These are phyloP conservation scores for Galleria mellonella DNA, from an alignment of 1,140 invertebrate species.

Conservation along the genomic window DNA sequence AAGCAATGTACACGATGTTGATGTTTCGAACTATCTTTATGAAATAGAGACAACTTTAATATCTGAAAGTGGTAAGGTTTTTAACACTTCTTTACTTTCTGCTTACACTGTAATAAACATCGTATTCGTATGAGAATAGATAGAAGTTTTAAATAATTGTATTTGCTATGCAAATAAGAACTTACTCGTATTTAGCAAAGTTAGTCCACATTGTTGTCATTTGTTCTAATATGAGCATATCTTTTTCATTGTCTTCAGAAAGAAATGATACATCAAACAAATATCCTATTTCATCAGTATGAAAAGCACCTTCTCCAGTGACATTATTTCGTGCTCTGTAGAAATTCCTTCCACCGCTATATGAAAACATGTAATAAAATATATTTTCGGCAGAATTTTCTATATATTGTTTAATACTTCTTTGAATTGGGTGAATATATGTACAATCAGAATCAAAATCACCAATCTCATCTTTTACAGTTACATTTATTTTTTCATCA, in stretches of 20 bases:
- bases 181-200: slow-evolving; percentile 35
- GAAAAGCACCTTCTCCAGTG: slow-evolving; percentile 10
- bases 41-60: no score
- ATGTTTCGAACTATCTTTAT: no score
- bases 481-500: slow-evolving; percentile 13
- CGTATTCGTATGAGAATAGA: no score
- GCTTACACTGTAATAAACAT: no score
- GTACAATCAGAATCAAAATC: slow-evolving; percentile 27
- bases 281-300: slow-evolving; percentile 28
- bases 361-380: slow-evolving; percentile 32
- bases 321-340: slow-evolving; percentile 4
- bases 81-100: no score
- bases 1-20: no score
- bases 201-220: slow-evolving; percentile 41
- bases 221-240: slow-evolving; percentile 24
- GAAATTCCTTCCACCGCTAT: slow-evolving; percentile 20
- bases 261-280: slow-evolving; percentile 17
- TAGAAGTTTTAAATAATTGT: no score
- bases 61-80: no score
- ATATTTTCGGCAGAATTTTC: slow-evolving; percentile 19
- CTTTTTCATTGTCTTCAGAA: slow-evolving; percentile 7
- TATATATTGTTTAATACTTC: slow-evolving; percentile 23
- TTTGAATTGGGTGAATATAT: slow-evolving; percentile 30
- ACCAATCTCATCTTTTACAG: slow-evolving; percentile 12
- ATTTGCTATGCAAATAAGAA: no score